These are phyloP conservation scores for Deladenus siricidicola DNA, from an alignment of 2,888 invertebrate genomes.

Conservation along the genomic window DNA sequence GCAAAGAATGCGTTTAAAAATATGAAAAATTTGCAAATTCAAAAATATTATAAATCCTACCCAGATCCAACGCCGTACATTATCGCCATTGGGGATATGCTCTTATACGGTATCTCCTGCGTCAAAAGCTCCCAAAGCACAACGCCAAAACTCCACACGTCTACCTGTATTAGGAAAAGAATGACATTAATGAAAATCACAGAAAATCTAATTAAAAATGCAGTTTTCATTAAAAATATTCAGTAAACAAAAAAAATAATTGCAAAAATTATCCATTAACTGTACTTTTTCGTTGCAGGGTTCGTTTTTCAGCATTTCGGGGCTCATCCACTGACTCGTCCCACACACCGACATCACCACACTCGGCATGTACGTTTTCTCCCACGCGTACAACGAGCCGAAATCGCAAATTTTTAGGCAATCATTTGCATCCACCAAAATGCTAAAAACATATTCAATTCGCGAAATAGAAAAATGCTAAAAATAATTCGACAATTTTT, in stretches of 20 bases:
- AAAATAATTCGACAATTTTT: not conserved
- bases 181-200: too few species aligned
- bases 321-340: constrained; percentile 94
- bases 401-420: constrained; percentile 92
- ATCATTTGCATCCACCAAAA: constrained; percentile 56
- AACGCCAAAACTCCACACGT: constrained; percentile 96
- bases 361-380: constrained; percentile 65
- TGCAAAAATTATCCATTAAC: not conserved
- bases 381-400: constrained; percentile 63
- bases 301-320: constrained; percentile 91
- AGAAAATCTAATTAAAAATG: too few species aligned
- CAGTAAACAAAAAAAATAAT: not conserved
- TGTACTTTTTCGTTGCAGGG: constrained; percentile 78
- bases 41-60: too few species aligned
- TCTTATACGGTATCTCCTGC: constrained; percentile 83
- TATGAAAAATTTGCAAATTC: too few species aligned
- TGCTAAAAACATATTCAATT: constrained; percentile 46
- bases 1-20: too few species aligned
- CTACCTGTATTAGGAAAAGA: constrained; percentile 61
- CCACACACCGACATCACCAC: constrained; percentile 96
- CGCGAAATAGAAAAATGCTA: not conserved
- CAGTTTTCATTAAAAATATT: too few species aligned
- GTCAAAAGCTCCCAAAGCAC: constrained; percentile 95
- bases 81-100: constrained; percentile 88
- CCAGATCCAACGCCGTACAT: constrained; percentile 88